Evolutionary conservation across 2,113 vertebrate genomes (phyloP), one percentile per base, ranked within the genome.

Genomic region (Ptilonorhynchus violaceus): DNA sequence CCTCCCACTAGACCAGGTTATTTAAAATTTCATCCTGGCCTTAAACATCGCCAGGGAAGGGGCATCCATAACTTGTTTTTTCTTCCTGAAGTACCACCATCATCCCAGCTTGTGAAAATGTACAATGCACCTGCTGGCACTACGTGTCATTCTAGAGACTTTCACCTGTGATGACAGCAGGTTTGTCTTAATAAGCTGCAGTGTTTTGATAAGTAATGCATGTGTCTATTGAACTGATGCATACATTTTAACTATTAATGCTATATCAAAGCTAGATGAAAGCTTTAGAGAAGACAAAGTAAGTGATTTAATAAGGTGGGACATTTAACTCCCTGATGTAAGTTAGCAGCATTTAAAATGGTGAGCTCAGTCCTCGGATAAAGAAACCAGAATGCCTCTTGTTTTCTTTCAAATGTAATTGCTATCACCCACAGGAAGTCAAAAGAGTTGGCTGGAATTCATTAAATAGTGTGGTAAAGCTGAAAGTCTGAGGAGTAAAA

Each of bases 241-340:
- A 76, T 44, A 55, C 3, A 59, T 88, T 95, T 96, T 92, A 94
- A 91, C 80, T 90, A 93, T 90, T 89, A 92, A 94, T 85, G 41
- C 20, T 50, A n/a, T 47, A 91, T 68, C 56, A 76, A 85, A 92
- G 23, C 31, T 66, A 93, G 79, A 93, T 64, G 25, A 85, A 88
- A 89, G 58, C 58, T 85, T 53, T 46, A 79, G 41, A 93, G 39
- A 85, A 82, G 66, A 82, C 25, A 93, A 58, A 66, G 42, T 60
- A 89, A 75, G 22, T n/a, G 31, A 76, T 79, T 92, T 85, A 89
- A 59, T 73, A 88, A 76, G 30, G 33, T 16, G 33, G 11, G 33
- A 72, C 11, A 24, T 69, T 85, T 79, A 83, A 88, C 50, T 64
- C 56, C 66, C 92, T 66, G 30, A 73, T 66, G 10, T 23, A 82